Percentiles rank a stretch among this genome's conserved stretches.
Evolutionary conservation across 2,888 invertebrate genomes (phyloP).

Genomic region (Ophion ventricosus): DNA sequence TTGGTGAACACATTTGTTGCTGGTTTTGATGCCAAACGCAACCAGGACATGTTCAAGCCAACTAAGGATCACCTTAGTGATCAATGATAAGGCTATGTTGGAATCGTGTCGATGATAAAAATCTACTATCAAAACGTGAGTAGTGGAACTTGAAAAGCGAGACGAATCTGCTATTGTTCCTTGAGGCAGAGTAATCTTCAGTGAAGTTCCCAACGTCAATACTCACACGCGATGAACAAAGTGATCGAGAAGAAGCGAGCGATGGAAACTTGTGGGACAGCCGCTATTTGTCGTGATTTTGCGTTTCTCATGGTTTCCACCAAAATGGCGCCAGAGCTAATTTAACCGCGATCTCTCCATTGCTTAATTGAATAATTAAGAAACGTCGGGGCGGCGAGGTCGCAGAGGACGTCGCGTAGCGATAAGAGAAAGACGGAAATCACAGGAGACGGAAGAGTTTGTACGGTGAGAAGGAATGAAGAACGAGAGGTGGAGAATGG

Average conservation of each 20-base stretch:
- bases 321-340: constrained; percentile 7
- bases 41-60: no score
- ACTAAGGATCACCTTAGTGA: no score
- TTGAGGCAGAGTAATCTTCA: not conserved
- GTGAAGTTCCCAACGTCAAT: not conserved
- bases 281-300: not conserved
- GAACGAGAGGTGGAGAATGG: constrained; percentile 11
- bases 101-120: not conserved
- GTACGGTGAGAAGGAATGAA: not conserved
- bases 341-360: constrained; percentile 51
- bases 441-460: constrained; percentile 22
- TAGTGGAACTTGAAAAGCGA: not conserved
- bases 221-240: not conserved
- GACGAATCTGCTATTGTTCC: not conserved
- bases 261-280: not conserved
- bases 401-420: constrained; percentile 20
- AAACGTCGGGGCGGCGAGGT: constrained; percentile 25
- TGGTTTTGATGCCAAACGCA: no score
- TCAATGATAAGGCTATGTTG: no score
- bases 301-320: not conserved
- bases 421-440: constrained; percentile 48
- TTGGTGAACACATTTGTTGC: no score
- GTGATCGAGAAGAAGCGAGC: not conserved
- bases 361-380: constrained; percentile 69
- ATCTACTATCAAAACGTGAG: not conserved